Conservation (phyloP, 2,888 invertebrate species). For the Eurytoma californica region DNA sequence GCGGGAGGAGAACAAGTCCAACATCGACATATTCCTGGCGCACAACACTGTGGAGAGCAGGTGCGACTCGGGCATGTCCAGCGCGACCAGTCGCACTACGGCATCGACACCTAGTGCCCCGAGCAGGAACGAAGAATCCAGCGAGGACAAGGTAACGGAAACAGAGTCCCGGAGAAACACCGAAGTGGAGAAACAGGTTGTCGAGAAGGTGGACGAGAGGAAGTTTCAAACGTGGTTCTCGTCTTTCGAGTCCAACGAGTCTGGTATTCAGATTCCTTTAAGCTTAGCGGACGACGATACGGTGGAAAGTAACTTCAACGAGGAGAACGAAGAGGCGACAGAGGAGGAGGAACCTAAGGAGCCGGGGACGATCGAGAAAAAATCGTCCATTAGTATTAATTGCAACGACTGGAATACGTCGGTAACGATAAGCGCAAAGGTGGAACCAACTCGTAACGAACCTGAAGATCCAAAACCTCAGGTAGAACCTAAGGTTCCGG, state of each 20-base stretch:
- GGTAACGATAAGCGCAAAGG: slow-evolving; percentile 4
- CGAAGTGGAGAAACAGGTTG: not conserved
- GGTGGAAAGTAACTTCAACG: not conserved
- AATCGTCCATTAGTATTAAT: slow-evolving; percentile 58
- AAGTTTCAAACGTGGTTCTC: slow-evolving; percentile 42
- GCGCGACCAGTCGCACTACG: slow-evolving; percentile 49
- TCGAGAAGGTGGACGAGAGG: not conserved
- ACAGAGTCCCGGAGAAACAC: not conserved
- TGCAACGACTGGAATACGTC: slow-evolving; percentile 54
- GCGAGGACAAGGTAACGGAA: not conserved
- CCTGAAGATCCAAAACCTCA: not conserved
- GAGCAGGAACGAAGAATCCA: not conserved
- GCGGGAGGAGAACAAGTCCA: slow-evolving; percentile 77
- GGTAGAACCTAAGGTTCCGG: slow-evolving; percentile 22
- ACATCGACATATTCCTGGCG: slow-evolving; percentile 80
- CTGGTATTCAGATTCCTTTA: not conserved
- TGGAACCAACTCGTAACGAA: not conserved
- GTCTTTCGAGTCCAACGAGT: not conserved
- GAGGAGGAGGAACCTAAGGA: not conserved
- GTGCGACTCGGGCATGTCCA: slow-evolving; percentile 67
- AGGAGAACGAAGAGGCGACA: not conserved
- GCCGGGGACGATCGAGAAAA: slow-evolving; percentile 37
- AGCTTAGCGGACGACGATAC: not conserved
- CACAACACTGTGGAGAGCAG: slow-evolving; percentile 74
- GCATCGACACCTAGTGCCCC: slow-evolving; percentile 51